Conservation (phyloP, 1,140 invertebrate genomes). For the Rhyzopertha dominica region DNA sequence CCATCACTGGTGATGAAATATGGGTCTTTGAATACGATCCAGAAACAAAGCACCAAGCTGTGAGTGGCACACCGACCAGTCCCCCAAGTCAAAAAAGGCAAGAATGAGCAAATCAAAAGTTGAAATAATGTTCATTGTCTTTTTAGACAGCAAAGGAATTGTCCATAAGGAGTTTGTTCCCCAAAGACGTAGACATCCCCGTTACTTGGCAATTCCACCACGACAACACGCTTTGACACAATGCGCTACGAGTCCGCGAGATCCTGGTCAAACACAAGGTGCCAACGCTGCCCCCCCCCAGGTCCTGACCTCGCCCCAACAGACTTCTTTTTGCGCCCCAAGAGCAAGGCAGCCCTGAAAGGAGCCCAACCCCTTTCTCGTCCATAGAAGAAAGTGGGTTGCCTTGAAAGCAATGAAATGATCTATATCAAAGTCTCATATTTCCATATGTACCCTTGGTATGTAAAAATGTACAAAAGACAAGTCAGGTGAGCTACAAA, state of each 20-base stretch:
- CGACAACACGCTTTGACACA: not conserved
- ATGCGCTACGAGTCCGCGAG: slow-evolving; percentile 1
- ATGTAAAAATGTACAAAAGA: no score
- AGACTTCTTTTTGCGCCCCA: no score
- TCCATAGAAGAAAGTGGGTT: slow-evolving; percentile 1
- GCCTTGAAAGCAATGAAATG: no score
- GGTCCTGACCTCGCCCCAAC: not conserved
- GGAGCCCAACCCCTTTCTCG: not conserved
- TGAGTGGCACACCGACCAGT: slow-evolving; percentile 15
- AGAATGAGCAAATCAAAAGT: slow-evolving; percentile 16
- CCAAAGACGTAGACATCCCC: no score
- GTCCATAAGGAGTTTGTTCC: no score
- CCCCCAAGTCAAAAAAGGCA: slow-evolving; percentile 17
- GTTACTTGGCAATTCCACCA: no score
- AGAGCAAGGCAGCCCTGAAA: slow-evolving; percentile 1
- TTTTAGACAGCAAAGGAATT: slow-evolving; percentile 17
- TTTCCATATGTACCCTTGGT: no score
- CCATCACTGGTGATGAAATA: slow-evolving; percentile 29
- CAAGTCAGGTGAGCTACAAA: no score
- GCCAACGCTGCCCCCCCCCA: slow-evolving; percentile 2
- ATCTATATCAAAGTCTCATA: no score
- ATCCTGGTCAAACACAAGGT: slow-evolving; percentile 1
- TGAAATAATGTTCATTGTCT: slow-evolving; percentile 19
- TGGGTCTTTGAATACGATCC: slow-evolving; percentile 28
- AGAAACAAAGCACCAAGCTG: slow-evolving; percentile 28